These are phyloP conservation scores for Thaleichthys pacificus DNA, from an alignment of 2,797 vertebrate genomes.

Conservation along the genomic window DNA sequence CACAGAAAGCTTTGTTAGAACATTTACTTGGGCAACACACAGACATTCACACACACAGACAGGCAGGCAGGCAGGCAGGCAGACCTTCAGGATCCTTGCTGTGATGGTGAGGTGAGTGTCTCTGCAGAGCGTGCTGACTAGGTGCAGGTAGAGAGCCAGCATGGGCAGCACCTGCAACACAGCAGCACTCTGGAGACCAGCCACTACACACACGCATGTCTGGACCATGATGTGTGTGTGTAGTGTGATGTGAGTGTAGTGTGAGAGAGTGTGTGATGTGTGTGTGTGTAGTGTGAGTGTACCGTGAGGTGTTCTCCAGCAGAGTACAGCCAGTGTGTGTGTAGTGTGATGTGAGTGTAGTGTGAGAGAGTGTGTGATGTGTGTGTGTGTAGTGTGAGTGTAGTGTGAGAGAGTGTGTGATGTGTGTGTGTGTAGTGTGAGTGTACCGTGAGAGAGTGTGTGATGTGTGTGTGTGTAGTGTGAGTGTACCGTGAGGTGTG, in stretches of 20 bases:
- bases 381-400: too few relatives aligned
- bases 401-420: too few relatives aligned
- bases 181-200: background rate
- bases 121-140: conserved; percentile 83
- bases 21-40: conserved; percentile 30
- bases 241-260: background rate
- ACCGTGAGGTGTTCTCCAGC: conserved; percentile 81
- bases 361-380: too few relatives aligned
- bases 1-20: background rate
- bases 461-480: background rate
- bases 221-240: background rate
- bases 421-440: too few relatives aligned
- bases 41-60: background rate
- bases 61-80: background rate
- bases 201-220: background rate
- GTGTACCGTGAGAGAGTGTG: background rate
- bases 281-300: too few relatives aligned
- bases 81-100: conserved; percentile 90
- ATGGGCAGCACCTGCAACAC: conserved; percentile 83
- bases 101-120: conserved; percentile 78
- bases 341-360: too few relatives aligned
- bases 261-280: too few relatives aligned
- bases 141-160: conserved; percentile 83
- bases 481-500: background rate
- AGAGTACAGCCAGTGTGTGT: conserved; percentile 84